Evolutionary conservation across 1,140 invertebrate species (phyloP).

Genomic region (Nylanderia fulva): DNA sequence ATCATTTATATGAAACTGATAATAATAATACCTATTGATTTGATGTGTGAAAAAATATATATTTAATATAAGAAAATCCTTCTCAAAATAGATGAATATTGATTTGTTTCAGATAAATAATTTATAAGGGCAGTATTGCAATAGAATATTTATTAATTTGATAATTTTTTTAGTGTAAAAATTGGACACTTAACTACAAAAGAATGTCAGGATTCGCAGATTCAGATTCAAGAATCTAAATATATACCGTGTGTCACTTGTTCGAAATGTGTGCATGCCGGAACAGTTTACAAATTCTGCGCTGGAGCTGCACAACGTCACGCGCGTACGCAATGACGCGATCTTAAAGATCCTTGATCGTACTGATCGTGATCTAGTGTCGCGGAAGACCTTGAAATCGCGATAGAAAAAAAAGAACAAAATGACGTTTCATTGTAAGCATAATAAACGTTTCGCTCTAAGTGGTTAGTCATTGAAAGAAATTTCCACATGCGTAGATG

Average conservation of each 20-base stretch:
- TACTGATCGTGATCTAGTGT: slow-evolving; percentile 41
- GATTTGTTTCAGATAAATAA: no score
- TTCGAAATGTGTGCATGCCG: slow-evolving; percentile 26
- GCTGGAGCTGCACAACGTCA: slow-evolving; percentile 36
- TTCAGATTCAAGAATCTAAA: slow-evolving; percentile 21
- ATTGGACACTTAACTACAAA: neutral
- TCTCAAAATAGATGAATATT: no score
- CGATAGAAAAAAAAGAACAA: slow-evolving; percentile 21
- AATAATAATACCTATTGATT: no score
- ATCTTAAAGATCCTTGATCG: slow-evolving; percentile 50
- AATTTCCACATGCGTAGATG: slow-evolving; percentile 68
- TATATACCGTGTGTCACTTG: slow-evolving; percentile 48
- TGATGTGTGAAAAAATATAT: no score
- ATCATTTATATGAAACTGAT: no score
- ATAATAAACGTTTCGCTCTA: slow-evolving; percentile 64
- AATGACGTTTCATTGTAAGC: slow-evolving; percentile 39
- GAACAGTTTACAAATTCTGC: slow-evolving; percentile 45
- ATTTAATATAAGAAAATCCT: no score
- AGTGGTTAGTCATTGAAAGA: slow-evolving; percentile 72
- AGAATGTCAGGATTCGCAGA: slow-evolving; percentile 2
- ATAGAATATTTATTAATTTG: no score
- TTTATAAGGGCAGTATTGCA: no score
- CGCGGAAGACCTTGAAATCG: slow-evolving; percentile 49
- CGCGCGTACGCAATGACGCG: slow-evolving; percentile 46
- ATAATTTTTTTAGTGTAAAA: no score